Conservation (phyloP, 2,888 invertebrate species). For the Clepsis dumicolana region DNA sequence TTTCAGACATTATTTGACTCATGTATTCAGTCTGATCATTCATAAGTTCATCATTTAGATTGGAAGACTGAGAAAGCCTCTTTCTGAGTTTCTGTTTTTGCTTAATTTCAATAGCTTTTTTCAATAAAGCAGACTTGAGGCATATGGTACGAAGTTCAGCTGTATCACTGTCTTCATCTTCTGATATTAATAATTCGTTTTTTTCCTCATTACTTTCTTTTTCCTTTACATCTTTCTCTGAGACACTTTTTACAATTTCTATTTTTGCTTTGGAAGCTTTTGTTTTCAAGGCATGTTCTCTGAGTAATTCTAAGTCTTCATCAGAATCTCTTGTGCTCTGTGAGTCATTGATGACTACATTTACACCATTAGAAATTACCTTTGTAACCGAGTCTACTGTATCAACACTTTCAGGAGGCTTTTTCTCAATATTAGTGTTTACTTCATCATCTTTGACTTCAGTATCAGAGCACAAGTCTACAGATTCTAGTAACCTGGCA, state of each 20-base stretch:
- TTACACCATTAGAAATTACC: slow-evolving; percentile 37
- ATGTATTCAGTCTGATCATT: slow-evolving; percentile 53
- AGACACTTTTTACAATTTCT: slow-evolving; percentile 45
- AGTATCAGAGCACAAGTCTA: slow-evolving; percentile 62
- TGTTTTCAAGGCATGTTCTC: slow-evolving; percentile 79
- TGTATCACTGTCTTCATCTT: slow-evolving; percentile 87
- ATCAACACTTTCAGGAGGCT: slow-evolving; percentile 43
- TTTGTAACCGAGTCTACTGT: slow-evolving; percentile 53
- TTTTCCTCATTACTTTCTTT: slow-evolving; percentile 22
- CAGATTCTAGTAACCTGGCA: slow-evolving; percentile 51
- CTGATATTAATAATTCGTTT: slow-evolving; percentile 58
- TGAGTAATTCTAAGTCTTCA: slow-evolving; percentile 77
- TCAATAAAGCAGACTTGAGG: slow-evolving; percentile 88
- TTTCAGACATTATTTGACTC: slow-evolving; percentile 61
- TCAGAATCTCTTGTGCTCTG: slow-evolving; percentile 68
- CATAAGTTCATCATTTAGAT: slow-evolving; percentile 64
- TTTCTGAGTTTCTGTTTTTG: slow-evolving; percentile 75
- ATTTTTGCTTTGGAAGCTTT: slow-evolving; percentile 64
- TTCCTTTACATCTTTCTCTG: slow-evolving; percentile 39
- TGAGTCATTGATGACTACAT: slow-evolving; percentile 44
- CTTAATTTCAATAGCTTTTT: slow-evolving; percentile 88
- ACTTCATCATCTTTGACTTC: slow-evolving; percentile 49
- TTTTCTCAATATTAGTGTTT: slow-evolving; percentile 23
- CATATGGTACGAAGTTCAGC: slow-evolving; percentile 88
- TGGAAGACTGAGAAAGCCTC: slow-evolving; percentile 68